Conservation (phyloP, 2,888 invertebrate genomes). For the Lithophane ornitopus region DNA sequence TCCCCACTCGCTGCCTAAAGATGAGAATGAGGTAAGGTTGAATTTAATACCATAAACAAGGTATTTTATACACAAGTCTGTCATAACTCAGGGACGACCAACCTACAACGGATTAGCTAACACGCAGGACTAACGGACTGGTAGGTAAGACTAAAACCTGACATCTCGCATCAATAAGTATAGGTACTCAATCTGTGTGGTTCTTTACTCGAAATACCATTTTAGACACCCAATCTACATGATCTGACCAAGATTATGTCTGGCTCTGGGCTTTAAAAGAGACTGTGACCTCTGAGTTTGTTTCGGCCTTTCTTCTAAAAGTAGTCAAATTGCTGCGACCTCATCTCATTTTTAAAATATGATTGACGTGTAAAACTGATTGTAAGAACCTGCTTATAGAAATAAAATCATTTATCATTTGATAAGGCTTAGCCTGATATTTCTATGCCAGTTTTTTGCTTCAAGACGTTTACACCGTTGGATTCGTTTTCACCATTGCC, state of each 20-base stretch:
- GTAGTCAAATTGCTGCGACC: no score
- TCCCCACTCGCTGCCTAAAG: conserved; percentile 88
- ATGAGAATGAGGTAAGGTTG: conserved; percentile 76
- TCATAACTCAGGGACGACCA: not conserved
- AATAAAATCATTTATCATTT: no score
- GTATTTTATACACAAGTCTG: not conserved
- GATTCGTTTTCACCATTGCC: not conserved
- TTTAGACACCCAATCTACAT: no score
- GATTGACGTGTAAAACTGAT: no score
- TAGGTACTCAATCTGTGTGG: no score
- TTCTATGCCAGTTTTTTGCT: not conserved
- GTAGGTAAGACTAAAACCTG: not conserved
- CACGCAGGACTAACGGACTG: not conserved
- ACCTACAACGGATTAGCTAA: not conserved
- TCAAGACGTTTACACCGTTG: not conserved
- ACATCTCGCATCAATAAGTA: not conserved
- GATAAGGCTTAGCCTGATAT: not conserved
- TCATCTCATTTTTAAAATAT: no score
- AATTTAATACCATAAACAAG: not conserved
- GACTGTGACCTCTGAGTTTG: no score
- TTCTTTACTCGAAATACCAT: no score
- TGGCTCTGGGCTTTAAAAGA: no score
- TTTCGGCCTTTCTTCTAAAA: no score
- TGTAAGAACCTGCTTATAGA: no score
- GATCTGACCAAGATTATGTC: no score